Evolutionary conservation across 2,797 vertebrate genomes (phyloP).

Genomic region (Brotula barbata): DNA sequence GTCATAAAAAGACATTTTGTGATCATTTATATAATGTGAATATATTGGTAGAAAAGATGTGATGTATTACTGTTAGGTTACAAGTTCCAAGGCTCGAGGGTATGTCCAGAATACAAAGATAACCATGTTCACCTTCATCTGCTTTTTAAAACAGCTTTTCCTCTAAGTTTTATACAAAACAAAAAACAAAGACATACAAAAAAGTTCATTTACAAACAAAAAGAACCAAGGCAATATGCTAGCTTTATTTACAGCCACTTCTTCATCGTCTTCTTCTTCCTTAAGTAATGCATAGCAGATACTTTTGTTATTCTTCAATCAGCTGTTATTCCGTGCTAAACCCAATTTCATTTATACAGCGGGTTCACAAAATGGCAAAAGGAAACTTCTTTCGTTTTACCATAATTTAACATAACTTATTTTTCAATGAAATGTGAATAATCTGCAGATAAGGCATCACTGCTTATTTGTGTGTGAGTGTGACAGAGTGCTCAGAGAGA

Average conservation of each 20-base stretch:
- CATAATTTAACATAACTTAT: conserved; percentile 78
- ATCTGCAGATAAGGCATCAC: conserved; percentile 94
- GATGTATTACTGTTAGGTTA: conserved; percentile 89
- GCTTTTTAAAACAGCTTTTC: conserved; percentile 87
- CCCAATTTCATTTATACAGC: conserved; percentile 76
- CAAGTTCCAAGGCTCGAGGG: conserved; percentile 94
- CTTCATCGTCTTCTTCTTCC: conserved; percentile 56
- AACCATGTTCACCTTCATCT: conserved; percentile 70
- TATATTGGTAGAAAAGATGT: conserved; percentile 87
- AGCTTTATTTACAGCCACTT: conserved; percentile 94
- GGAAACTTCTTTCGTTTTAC: conserved; percentile 65
- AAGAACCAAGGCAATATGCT: conserved; percentile 96
- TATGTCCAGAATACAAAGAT: conserved; percentile 94
- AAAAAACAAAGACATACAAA: conserved; percentile 96
- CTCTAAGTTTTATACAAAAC: conserved; percentile 94
- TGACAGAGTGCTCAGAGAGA: conserved; percentile 55
- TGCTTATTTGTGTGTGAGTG: conserved; percentile 86
- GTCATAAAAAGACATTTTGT: conserved; percentile 82
- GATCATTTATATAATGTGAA: conserved; percentile 80
- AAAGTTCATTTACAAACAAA: conserved; percentile 99
- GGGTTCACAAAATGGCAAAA: conserved; percentile 73
- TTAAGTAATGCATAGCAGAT: conserved; percentile 89
- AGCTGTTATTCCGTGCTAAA: conserved; percentile 70
- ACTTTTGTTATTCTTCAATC: conserved; percentile 73
- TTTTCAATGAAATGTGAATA: conserved; percentile 78